phyloP scores from a whole-genome alignment of 2,113 vertebrate genomes.

The Raja brachyura region DNA sequence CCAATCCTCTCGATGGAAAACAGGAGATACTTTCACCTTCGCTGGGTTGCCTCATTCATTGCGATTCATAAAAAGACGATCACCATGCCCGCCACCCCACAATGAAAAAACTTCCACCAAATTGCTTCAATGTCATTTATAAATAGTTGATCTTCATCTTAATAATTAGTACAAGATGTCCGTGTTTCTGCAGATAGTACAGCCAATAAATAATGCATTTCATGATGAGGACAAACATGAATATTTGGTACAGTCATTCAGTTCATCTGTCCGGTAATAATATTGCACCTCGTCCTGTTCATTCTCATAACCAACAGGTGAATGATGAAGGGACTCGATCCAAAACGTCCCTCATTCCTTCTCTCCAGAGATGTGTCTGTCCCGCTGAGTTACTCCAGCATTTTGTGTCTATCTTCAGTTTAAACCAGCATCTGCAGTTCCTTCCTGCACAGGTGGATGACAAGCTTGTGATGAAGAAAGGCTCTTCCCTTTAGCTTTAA shows the following conservation, averaged over 20 bases:
- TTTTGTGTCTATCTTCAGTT: no score
- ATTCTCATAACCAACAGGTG: not conserved
- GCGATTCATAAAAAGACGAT: not conserved
- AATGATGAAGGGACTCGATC: not conserved
- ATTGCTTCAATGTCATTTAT: slow-evolving; percentile 22
- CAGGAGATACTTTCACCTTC: not conserved
- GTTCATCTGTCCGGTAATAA: not conserved
- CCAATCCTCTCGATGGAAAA: not conserved
- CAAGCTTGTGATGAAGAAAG: no score
- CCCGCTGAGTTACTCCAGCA: no score
- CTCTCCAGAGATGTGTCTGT: no score
- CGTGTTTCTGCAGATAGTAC: not conserved
- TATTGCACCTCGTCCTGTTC: not conserved
- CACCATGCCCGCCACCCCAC: not conserved
- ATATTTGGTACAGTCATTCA: not conserved
- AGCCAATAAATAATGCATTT: not conserved
- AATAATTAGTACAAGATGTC: slow-evolving; percentile 6
- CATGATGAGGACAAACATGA: not conserved
- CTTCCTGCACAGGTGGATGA: no score
- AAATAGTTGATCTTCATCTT: slow-evolving; percentile 34
- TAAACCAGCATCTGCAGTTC: no score
- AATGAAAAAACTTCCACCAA: not conserved
- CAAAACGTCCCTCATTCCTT: no score
- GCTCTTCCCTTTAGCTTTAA: not conserved
- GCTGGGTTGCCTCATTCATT: not conserved